Evolutionary conservation across 2,113 vertebrate species (phyloP), one percentile per base, ranked within the genome.

Genomic region (Rhizomys pruinosus): DNA sequence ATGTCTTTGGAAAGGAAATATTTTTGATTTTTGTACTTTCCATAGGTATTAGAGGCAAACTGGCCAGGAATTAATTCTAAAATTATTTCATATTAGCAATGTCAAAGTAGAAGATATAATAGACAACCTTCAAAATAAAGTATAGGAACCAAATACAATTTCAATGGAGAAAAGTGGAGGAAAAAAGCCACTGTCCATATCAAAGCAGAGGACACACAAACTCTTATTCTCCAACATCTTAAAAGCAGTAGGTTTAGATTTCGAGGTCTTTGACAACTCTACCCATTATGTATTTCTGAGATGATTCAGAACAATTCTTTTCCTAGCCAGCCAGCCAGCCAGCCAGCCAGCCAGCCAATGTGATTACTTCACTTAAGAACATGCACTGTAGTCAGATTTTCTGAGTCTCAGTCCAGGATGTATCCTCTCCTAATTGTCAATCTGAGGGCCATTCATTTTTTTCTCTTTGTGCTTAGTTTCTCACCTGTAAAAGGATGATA

Each of bases 51-150:
- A 10, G 57, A 97, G 69, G 69, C 69, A 93, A 97, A 97, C 61
- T 95, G 76, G 93, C 64, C 86, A 63, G 88, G 47, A 95, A 44
- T 59, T 93, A 97, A 97, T 96, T 93, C 85, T 95, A 92, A 96
- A 90, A 97, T 96, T 97, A 42, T 73, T 87, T 97, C 29, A 16
- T 63, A 87, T 95, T 96, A 96, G 82, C 92, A 90, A 68, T 59
- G 78, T 97, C 90, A 69, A 92, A 64, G 96, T 82, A 96, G 71
- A 69, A 90, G 91, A 93, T 34, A 97, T 90, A 94, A 92, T 89
- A 86, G 94, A 94, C 92, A 97, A 97, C 85, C 92, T 37, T 90
- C 71, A 61, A 88, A 57, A 64, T 37, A 85, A 90, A 86, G 2
- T 57, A 71, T 12, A 81, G 16, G 37, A 71, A 84, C 19, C 10